Evolutionary conservation across 2,797 vertebrate species (phyloP).

Genomic region (Danio albolineatus): DNA sequence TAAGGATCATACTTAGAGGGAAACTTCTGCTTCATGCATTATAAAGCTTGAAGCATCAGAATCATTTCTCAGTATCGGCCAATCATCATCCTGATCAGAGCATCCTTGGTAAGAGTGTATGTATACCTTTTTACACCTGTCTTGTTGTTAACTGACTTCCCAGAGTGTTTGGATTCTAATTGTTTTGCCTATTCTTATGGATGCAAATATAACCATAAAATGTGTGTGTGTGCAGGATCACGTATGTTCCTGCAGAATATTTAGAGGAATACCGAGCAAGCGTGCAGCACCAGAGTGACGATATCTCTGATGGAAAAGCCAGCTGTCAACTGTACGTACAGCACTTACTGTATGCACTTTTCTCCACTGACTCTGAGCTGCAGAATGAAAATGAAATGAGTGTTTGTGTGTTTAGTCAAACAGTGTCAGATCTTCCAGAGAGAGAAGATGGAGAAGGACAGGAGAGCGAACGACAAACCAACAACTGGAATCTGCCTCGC

Average conservation of each 20-base stretch:
- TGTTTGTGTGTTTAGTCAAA: conserved; percentile 71
- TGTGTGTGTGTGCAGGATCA: conserved; percentile 82
- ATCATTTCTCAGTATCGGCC: no score
- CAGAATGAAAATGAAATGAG: neutral
- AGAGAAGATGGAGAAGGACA: conserved; percentile 98
- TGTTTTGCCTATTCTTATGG: no score
- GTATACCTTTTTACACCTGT: no score
- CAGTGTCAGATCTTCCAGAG: conserved; percentile 90
- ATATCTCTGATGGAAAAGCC: conserved; percentile 60
- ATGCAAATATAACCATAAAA: no score
- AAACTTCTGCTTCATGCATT: no score
- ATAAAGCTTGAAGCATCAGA: no score
- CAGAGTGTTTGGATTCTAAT: no score
- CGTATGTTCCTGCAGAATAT: conserved; percentile 91
- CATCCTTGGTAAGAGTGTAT: no score
- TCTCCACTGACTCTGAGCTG: neutral
- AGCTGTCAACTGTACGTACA: conserved; percentile 5
- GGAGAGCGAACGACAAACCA: conserved; percentile 90
- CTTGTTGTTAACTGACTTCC: no score
- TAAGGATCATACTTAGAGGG: no score
- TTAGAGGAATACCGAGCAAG: conserved; percentile 89
- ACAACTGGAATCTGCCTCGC: conserved; percentile 92
- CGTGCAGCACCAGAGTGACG: conserved; percentile 75
- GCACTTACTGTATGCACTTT: neutral
- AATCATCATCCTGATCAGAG: no score